Percentiles rank a stretch among this genome's conserved stretches.
Conservation (phyloP, 2,888 invertebrate species). For the Aleiodes leptofemur region DNA sequence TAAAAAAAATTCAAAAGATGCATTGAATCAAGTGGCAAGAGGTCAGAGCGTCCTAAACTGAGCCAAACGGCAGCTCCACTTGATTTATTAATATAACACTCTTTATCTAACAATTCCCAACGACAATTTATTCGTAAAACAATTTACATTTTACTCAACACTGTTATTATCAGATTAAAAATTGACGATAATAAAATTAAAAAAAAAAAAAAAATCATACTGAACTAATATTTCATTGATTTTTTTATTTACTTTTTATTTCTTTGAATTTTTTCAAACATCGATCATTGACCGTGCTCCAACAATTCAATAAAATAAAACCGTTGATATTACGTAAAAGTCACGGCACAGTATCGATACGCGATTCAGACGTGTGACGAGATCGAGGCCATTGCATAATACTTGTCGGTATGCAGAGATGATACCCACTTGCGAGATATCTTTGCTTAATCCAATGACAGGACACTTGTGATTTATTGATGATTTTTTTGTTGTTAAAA, state of each 20-base stretch:
- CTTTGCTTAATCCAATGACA: constrained; percentile 19
- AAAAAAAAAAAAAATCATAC: no score
- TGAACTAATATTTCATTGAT: background rate
- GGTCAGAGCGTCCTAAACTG: constrained; percentile 28
- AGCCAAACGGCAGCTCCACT: constrained; percentile 23
- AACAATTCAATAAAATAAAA: constrained; percentile 1
- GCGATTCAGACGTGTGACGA: constrained; percentile 49
- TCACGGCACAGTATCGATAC: constrained; percentile 51
- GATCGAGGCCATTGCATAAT: constrained; percentile 57
- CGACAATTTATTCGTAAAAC: constrained; percentile 11
- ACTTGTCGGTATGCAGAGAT: constrained; percentile 50
- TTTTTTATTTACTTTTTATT: constrained; percentile 4
- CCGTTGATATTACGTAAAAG: constrained; percentile 52
- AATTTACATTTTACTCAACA: constrained; percentile 1
- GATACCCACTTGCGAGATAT: constrained; percentile 23
- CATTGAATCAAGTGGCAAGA: background rate
- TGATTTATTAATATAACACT: constrained; percentile 44
- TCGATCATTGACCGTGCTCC: constrained; percentile 23
- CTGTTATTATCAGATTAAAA: constrained; percentile 7
- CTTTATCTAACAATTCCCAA: constrained; percentile 40
- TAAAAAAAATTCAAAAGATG: no score
- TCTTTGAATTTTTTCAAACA: background rate
- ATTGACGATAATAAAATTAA: constrained; percentile 4
- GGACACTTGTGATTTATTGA: background rate
- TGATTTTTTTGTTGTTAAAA: background rate